Conservation (phyloP, 2,888 invertebrate genomes). For the Melanostoma mellinum region DNA sequence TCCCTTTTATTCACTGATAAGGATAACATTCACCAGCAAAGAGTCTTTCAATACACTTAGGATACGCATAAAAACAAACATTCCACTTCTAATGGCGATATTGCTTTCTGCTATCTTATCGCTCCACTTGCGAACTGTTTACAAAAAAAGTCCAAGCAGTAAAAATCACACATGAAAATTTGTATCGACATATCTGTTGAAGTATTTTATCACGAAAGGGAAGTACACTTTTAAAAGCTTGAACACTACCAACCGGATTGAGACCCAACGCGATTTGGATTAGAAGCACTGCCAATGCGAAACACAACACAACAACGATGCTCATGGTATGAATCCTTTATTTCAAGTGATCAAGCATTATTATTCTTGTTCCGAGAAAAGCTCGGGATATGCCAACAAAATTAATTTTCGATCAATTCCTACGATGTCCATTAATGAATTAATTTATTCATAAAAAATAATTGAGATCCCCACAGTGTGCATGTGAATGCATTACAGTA, state of each 20-base stretch:
- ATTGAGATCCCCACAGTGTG: conserved; percentile 7
- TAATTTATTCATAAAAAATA: no score
- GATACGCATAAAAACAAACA: no score
- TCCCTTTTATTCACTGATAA: no score
- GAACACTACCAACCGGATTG: conserved; percentile 44
- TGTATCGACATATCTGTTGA: no score
- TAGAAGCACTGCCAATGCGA: conserved; percentile 14
- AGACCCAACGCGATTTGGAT: conserved; percentile 20
- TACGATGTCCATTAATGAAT: no score
- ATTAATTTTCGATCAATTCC: background rate
- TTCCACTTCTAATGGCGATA: no score
- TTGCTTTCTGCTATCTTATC: no score
- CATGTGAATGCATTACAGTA: conserved; percentile 56
- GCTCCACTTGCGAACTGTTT: no score
- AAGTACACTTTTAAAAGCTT: background rate
- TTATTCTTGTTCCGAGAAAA: conserved; percentile 38
- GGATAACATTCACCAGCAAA: no score
- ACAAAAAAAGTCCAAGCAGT: no score
- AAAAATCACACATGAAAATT: no score
- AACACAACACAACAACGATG: conserved; percentile 35
- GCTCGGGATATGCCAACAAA: conserved; percentile 38
- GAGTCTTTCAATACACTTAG: no score
- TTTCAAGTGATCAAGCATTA: conserved; percentile 33
- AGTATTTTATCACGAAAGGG: background rate
- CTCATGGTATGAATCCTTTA: conserved; percentile 49